phyloP scores from a whole-genome alignment of 2,888 invertebrate genomes.

The Nemoura dubitans region DNA sequence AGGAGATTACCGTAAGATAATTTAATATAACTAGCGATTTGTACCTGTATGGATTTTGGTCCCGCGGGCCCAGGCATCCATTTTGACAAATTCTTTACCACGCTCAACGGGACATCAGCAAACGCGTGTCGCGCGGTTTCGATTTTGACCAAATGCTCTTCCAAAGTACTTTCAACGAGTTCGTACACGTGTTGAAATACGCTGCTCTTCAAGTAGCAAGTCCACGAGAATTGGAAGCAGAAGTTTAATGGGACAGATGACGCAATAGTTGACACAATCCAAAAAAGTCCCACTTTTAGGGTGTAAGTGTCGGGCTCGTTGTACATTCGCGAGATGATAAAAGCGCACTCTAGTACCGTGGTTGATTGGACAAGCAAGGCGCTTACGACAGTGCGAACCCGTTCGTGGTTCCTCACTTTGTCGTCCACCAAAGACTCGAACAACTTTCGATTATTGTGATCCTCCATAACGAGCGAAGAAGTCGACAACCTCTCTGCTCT shows the following conservation, averaged over 20 bases:
- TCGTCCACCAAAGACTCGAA: not conserved
- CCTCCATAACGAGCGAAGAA: not conserved
- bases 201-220: not conserved
- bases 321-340: not conserved
- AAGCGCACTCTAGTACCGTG: not conserved
- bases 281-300: not conserved
- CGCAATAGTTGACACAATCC: not conserved
- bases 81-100: not conserved
- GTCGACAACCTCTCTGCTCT: not conserved
- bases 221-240: constrained; percentile 20
- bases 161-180: not conserved
- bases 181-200: not conserved
- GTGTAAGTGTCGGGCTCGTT: not conserved
- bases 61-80: not conserved
- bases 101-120: not conserved
- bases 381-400: not conserved
- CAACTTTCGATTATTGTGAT: not conserved
- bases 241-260: not conserved
- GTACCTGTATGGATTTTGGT: not conserved
- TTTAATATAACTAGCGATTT: not conserved
- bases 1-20: no score
- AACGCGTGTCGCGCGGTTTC: not conserved
- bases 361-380: not conserved
- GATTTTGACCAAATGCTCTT: not conserved
- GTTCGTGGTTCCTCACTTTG: not conserved